Base-by-base conservation (phyloP, 2,888 invertebrate genomes). In the Chromoteleia sp. region DNA sequence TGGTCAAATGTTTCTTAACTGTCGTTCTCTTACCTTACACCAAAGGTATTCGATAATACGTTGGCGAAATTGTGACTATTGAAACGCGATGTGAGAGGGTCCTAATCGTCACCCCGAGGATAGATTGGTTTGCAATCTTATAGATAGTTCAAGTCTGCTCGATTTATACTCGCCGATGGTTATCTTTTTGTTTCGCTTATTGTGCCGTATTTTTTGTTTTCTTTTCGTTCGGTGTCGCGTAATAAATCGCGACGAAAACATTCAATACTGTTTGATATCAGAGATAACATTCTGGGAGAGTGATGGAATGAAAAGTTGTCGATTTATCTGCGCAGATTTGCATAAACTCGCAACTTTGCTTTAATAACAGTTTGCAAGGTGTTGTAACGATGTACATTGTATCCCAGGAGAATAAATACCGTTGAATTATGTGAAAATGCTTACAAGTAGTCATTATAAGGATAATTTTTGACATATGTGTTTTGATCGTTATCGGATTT, bases 1-100 rank as follows among this genome's bases (percentile, higher is more conserved):
- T 59, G 59, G 63, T 52, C 65, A 81, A 81, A 71, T 59, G 70
- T 76, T 81, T 81, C 79, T 76, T 54, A 19, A 58, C 30, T 30
- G 75, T 71, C 45, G 29, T 74, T 63, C 41, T 56, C 59, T 80
- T 68, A 54, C 52, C 52, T 58, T 56, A 56, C 29, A 52, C 29
- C 30, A 39, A 2, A 65, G 41, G 50, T 7, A 12, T 50, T 25
- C 14, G 15, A 76, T 45, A 61, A 63, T 63, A 33, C 73, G 19
- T 45, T 12, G 21, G 4, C 14, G 48, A 58, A 65, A 59, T 67
- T 58, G 41, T 67, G 52, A 67, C 59, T 67, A 68, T 67, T 78
- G 65, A 33, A 61, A 41, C 36, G 50, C 50, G 19, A 15, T 14
- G 25, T 39, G 36, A 29, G 59, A 19, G 15, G 58, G 48, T 45